Percentiles rank a stretch among this genome's conserved stretches.
Conservation (phyloP, 2,888 invertebrate species). For the Syrphus vitripennis region DNA sequence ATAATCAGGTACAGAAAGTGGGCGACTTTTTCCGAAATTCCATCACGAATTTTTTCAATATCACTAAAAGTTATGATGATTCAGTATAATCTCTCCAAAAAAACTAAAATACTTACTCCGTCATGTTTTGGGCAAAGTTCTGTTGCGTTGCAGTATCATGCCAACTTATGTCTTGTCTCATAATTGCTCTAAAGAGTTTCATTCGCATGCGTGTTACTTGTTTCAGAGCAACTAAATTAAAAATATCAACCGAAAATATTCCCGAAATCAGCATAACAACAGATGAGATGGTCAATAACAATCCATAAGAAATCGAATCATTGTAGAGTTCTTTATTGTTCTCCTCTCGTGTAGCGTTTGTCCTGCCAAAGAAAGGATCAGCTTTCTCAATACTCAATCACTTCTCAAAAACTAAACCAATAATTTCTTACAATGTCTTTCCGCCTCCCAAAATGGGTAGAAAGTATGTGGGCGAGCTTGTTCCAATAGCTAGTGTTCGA, state of each 20-base stretch:
- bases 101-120: slow-evolving; percentile 85
- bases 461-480: slow-evolving; percentile 84
- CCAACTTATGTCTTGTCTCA: slow-evolving; percentile 89
- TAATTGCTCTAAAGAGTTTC: slow-evolving; percentile 84
- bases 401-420: not conserved
- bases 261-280: slow-evolving; percentile 85
- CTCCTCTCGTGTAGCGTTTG: slow-evolving; percentile 83
- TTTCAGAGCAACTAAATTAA: slow-evolving; percentile 85
- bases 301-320: slow-evolving; percentile 86
- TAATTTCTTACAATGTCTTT: slow-evolving; percentile 82
- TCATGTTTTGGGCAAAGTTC: slow-evolving; percentile 88
- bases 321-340: slow-evolving; percentile 84
- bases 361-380: slow-evolving; percentile 76
- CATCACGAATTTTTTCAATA: slow-evolving; percentile 90
- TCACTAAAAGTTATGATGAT: slow-evolving; percentile 82
- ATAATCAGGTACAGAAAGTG: slow-evolving; percentile 85
- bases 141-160: slow-evolving; percentile 87
- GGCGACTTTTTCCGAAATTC: slow-evolving; percentile 92
- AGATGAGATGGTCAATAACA: slow-evolving; percentile 84
- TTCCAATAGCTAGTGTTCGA: slow-evolving; percentile 83
- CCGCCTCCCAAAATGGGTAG: slow-evolving; percentile 86
- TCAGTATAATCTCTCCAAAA: not conserved
- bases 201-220: slow-evolving; percentile 85
- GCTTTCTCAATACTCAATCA: not conserved
- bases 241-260: slow-evolving; percentile 85